Evolutionary conservation across 1,140 invertebrate species (phyloP).

Genomic region (Tribolium madens): DNA sequence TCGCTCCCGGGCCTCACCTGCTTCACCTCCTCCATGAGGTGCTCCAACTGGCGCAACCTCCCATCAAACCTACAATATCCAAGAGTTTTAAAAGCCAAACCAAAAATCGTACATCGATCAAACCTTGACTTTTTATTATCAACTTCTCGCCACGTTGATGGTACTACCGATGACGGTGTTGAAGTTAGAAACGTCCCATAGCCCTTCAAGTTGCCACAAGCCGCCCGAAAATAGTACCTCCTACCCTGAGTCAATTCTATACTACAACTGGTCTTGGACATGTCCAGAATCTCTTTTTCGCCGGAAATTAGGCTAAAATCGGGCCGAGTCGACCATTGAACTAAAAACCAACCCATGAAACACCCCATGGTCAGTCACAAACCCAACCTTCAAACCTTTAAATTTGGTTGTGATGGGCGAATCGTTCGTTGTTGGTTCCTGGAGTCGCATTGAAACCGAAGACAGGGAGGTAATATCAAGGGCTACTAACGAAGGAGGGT

Average conservation of each 20-base stretch:
- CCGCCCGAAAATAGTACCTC: slow-evolving; percentile 88
- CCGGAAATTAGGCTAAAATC: slow-evolving; percentile 85
- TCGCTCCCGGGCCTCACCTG: slow-evolving; percentile 74
- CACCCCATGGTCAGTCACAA: no score
- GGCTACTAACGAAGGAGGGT: slow-evolving; percentile 79
- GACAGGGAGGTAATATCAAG: slow-evolving; percentile 87
- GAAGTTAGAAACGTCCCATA: slow-evolving; percentile 83
- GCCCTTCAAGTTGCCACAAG: slow-evolving; percentile 91
- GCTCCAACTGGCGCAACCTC: slow-evolving; percentile 78
- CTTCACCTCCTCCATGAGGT: slow-evolving; percentile 79
- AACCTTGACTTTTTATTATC: slow-evolving; percentile 72
- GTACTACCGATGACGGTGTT: slow-evolving; percentile 84
- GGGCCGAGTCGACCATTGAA: slow-evolving; percentile 88
- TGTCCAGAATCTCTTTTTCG: slow-evolving; percentile 79
- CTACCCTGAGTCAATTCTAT: slow-evolving; percentile 83
- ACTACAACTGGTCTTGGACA: slow-evolving; percentile 73
- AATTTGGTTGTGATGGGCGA: slow-evolving; percentile 89
- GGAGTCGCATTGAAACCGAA: slow-evolving; percentile 80
- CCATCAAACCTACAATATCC: slow-evolving; percentile 74
- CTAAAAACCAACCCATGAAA: no score
- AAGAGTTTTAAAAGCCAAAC: no score
- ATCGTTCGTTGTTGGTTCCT: slow-evolving; percentile 75
- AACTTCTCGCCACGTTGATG: slow-evolving; percentile 92
- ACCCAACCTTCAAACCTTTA: slow-evolving; percentile 78
- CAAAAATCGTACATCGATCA: no score